Conservation (phyloP, 2,888 invertebrate genomes). For the Tetropium fuscum region DNA sequence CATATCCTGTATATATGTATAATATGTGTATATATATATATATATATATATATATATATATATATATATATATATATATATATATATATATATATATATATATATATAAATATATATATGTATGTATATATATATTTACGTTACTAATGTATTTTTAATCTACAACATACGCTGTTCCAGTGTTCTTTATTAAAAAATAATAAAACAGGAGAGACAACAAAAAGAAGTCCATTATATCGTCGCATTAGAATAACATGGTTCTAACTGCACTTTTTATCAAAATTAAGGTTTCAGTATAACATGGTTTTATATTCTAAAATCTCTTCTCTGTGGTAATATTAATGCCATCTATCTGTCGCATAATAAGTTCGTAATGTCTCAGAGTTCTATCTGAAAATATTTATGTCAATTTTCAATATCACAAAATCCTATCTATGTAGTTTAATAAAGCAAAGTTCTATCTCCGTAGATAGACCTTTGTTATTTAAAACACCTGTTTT, state of each 20-base stretch:
- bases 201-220: too few species aligned
- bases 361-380: not conserved
- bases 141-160: too few species aligned
- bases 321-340: conserved; percentile 4
- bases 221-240: too few species aligned
- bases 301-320: not conserved
- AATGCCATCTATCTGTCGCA: conserved; percentile 3
- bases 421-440: conserved; percentile 13
- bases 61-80: too few species aligned
- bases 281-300: not conserved
- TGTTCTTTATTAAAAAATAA: too few species aligned
- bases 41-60: too few species aligned
- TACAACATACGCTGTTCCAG: too few species aligned
- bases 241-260: not conserved
- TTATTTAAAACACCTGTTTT: conserved; percentile 10
- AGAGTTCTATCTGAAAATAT: not conserved
- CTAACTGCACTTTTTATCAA: not conserved
- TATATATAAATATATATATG: too few species aligned
- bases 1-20: too few species aligned
- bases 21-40: too few species aligned
- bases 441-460: conserved; percentile 2
- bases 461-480: conserved; percentile 8
- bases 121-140: too few species aligned
- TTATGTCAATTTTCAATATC: not conserved
- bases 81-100: too few species aligned